Evolutionary conservation across 2,888 invertebrate species (phyloP), one percentile per base, ranked within the genome.

Genomic region (Drosophila helvetica): DNA sequence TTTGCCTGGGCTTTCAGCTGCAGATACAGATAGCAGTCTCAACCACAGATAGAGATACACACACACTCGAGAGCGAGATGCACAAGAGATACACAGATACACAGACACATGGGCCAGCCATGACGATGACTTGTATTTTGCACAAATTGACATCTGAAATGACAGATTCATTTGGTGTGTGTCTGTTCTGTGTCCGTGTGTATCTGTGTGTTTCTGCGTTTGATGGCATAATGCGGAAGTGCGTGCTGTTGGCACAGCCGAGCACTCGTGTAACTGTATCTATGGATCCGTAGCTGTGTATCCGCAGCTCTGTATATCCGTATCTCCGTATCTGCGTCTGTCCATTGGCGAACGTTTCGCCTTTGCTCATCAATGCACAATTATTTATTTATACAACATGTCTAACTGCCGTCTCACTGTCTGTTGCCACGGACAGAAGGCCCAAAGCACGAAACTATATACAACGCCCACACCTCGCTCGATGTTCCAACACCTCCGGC

Each of bases 61-160:
- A 9, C 3, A 30, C 4, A 22, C n/a, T n/a, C n/a, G 25, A 6
- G 5, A 38, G 38, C 15, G 38, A 38, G 38, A 15, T 38, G 15
- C 38, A 38, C 1, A 6, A 42, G 18, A 30, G 22, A 45, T 52
- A 25, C 17, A 47, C 38, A 42, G 25, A 22, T 30, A 53, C 38
- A 46, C 9, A 42, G 47, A 64, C 25, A 19, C 5, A 3, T 27
- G 8, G 38, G 6, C 12, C 19, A 19, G 22, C 30, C 55, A 38
- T 46, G 60, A 59, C 64, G 54, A 58, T 55, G 72, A 56, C 56
- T 56, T 69, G 59, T 60, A 59, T 59, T 71, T 75, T 71, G 50
- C 56, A 66, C 77, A 85, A 87, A 87, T 87, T 87, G 87, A 87
- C 87, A 86, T 77, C 78, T 86, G 75, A 85, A 87, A 78, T 83